Conservation (phyloP, 2,797 vertebrate genomes). For the Graptemys geographica region DNA sequence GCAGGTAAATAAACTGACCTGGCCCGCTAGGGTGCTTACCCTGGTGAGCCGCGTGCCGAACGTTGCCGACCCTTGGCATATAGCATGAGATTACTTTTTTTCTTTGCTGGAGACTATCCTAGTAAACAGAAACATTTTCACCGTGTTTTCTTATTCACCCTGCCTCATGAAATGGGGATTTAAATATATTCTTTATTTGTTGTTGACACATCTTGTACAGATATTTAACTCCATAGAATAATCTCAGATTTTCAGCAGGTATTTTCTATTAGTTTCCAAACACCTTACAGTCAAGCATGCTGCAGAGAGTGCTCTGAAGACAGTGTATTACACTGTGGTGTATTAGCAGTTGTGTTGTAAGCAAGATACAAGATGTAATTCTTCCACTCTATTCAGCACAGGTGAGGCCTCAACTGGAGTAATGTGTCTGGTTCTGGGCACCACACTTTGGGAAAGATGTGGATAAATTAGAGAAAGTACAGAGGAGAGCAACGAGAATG, state of each 20-base stretch:
- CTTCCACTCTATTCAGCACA: too few species aligned
- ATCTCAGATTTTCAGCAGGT: neutral
- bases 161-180: neutral
- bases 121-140: neutral
- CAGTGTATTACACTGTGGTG: neutral
- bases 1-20: too few species aligned
- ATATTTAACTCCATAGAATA: neutral
- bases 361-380: too few species aligned
- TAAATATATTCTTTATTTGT: too few species aligned
- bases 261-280: slow-evolving; percentile 5
- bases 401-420: too few species aligned
- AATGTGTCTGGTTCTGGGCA: too few species aligned
- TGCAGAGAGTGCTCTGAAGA: neutral
- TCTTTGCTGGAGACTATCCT: neutral
- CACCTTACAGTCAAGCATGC: neutral
- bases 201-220: neutral
- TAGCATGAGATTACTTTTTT: neutral
- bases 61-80: neutral
- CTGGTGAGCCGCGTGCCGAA: too few species aligned
- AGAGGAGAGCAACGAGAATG: too few species aligned
- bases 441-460: too few species aligned
- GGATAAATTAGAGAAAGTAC: too few species aligned
- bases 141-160: neutral
- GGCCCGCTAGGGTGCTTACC: too few species aligned
- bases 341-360: too few species aligned